Evolutionary conservation across 35 echinoderm and acorn worm genomes (phyloP).

Genomic region (Ptychodera flava): DNA sequence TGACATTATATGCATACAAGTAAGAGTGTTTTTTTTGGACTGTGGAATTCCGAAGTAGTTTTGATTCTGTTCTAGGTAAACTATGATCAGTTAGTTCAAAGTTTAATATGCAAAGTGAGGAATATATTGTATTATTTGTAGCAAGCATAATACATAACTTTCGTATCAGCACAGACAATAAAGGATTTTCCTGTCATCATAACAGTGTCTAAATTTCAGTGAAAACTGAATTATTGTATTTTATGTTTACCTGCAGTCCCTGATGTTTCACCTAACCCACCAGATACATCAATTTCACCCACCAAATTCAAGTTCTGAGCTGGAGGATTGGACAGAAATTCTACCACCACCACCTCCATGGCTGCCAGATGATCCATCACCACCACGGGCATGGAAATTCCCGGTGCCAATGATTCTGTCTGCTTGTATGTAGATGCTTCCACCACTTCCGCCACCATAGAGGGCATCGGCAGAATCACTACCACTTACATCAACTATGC

Average conservation of each 20-base stretch:
- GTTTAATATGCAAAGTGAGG: too few species aligned
- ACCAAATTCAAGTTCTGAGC: slow-evolving; percentile 11
- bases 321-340: not conserved
- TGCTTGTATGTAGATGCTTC: slow-evolving; percentile 48
- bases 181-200: too few species aligned
- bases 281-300: slow-evolving; percentile 40
- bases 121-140: too few species aligned
- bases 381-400: slow-evolving; percentile 31
- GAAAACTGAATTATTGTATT: too few species aligned
- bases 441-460: slow-evolving; percentile 67
- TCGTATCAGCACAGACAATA: too few species aligned
- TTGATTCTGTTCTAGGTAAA: too few species aligned
- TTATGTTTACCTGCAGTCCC: slow-evolving; percentile 58
- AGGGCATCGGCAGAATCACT: not conserved
- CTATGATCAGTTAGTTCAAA: too few species aligned
- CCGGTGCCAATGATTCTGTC: slow-evolving; percentile 44
- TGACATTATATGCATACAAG: too few species aligned
- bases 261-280: slow-evolving; percentile 17
- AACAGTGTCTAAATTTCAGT: too few species aligned
- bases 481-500: slow-evolving; percentile 54
- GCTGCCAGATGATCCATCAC: slow-evolving; percentile 13
- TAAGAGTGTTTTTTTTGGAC: too few species aligned
- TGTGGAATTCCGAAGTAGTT: too few species aligned
- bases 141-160: too few species aligned
- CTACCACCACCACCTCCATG: slow-evolving; percentile 32